Base-by-base conservation (phyloP, 2,113 vertebrate genomes). In the Paratilapia polleni region DNA sequence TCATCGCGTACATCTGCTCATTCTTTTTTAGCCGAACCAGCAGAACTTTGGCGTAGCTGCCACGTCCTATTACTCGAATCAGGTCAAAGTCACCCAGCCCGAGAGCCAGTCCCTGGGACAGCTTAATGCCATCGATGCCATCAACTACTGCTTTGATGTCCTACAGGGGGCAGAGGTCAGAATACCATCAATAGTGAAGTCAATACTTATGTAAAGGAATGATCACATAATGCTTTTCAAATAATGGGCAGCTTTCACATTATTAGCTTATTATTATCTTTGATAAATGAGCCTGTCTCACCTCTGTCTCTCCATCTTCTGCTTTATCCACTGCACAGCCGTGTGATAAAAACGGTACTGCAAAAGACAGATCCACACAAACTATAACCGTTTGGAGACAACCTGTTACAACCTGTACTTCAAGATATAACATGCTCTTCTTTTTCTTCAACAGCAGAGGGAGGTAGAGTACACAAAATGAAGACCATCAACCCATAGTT, bases 1-100 rank as follows among this genome's bases (percentile, higher is more conserved):
- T 99, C 98, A 99, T 99, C 87, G 98, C 98, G 2, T 98, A 99
- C 43, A 97, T 91, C 77, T 98, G 97, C 64, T 98, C 97, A 0
- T 97, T 98, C 95, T 99, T 99, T 96, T 99, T 99, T 64, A 99
- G 95, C 61, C 98, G 96, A 28, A 99, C 98, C 90, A 99, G 91
- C 47, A 99, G 97, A 83, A 99, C 98, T 94, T 99, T 99, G 94
- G 98, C 98, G 2, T 99, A 99, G 94, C 98, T 99, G 63, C 98
- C 98, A 0, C 98, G 97, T 60, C 98, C 98, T 0, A 99, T 99
- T 83, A 99, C 98, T 75, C 98, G 94, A 93, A 99, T 97, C 85
- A 99, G 94, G 89, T 99, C 98, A 1, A 99, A 99, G 96, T 99
- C 98, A n/a, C 96, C 95, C 79, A 99, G 95, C 54, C 97, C 97